Evolutionary conservation across 1,140 invertebrate genomes (phyloP).

Genomic region (Zaprionus davidi): DNA sequence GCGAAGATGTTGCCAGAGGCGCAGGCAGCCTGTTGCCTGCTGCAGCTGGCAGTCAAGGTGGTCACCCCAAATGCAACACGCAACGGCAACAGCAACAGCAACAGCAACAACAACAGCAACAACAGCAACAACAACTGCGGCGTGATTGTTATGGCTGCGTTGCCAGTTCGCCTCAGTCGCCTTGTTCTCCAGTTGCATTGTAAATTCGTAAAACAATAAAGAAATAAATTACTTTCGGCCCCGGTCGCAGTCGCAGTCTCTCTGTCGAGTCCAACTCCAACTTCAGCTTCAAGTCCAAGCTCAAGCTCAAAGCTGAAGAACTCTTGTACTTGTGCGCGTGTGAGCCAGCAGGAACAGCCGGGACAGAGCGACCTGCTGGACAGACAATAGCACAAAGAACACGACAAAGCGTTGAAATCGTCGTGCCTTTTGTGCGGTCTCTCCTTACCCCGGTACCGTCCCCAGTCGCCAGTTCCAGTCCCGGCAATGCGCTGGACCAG

Average conservation of each 20-base stretch:
- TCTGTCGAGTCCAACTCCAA: slow-evolving; percentile 12
- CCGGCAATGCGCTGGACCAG: not conserved
- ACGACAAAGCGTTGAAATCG: slow-evolving; percentile 83
- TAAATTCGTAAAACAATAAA: slow-evolving; percentile 84
- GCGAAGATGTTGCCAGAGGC: slow-evolving; percentile 52
- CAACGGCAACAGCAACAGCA: slow-evolving; percentile 58
- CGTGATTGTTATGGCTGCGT: slow-evolving; percentile 81
- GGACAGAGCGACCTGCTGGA: slow-evolving; percentile 26
- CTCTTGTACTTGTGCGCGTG: slow-evolving; percentile 62
- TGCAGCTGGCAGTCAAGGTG: slow-evolving; percentile 74
- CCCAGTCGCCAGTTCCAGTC: no score
- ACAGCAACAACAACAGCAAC: slow-evolving; percentile 73
- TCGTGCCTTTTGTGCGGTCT: slow-evolving; percentile 75
- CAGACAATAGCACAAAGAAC: slow-evolving; percentile 66
- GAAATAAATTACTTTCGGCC: slow-evolving; percentile 84
- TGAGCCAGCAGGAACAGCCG: slow-evolving; percentile 24
- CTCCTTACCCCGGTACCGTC: slow-evolving; percentile 14
- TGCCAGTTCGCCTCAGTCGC: slow-evolving; percentile 47
- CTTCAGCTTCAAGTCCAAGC: slow-evolving; percentile 48
- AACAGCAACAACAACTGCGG: slow-evolving; percentile 65
- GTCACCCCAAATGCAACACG: slow-evolving; percentile 81
- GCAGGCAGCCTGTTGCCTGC: slow-evolving; percentile 27
- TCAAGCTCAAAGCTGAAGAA: slow-evolving; percentile 76
- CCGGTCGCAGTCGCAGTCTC: slow-evolving; percentile 30
- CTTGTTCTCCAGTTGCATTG: slow-evolving; percentile 80